These are phyloP conservation scores for Vanessa atalanta DNA, from an alignment of 1,140 invertebrate species.

Conservation along the genomic window DNA sequence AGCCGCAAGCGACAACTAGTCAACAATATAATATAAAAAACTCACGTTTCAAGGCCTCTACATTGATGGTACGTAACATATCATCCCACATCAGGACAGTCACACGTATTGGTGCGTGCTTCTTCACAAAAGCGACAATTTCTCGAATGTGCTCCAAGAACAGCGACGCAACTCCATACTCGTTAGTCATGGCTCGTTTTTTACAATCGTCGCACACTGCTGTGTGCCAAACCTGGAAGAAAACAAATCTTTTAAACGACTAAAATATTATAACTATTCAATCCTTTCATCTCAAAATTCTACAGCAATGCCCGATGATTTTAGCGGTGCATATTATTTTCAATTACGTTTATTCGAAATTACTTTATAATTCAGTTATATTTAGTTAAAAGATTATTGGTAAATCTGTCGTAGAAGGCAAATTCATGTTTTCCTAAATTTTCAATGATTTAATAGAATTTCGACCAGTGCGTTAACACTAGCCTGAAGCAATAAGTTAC, in stretches of 20 bases:
- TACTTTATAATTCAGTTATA: no score
- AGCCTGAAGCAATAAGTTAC: slow-evolving; percentile 69
- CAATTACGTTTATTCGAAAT: no score
- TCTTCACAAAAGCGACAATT: slow-evolving; percentile 85
- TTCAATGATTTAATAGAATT: background rate
- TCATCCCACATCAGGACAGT: slow-evolving; percentile 96
- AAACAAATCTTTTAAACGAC: background rate
- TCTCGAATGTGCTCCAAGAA: slow-evolving; percentile 88
- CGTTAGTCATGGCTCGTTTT: slow-evolving; percentile 78
- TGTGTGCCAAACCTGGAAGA: slow-evolving; percentile 83
- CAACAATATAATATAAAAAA: background rate
- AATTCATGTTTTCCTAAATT: no score
- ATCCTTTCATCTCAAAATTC: no score
- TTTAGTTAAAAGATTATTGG: no score
- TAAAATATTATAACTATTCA: no score
- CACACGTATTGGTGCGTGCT: slow-evolving; percentile 85
- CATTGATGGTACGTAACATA: slow-evolving; percentile 90
- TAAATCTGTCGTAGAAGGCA: no score
- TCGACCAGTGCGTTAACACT: background rate
- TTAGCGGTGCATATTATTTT: no score
- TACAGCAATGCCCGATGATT: no score
- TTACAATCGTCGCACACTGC: slow-evolving; percentile 89
- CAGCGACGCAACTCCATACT: slow-evolving; percentile 67
- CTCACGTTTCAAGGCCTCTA: slow-evolving; percentile 84
- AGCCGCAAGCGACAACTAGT: no score